Evolutionary conservation across 2,888 invertebrate species (phyloP).

Genomic region (Sepiola atlantica): DNA sequence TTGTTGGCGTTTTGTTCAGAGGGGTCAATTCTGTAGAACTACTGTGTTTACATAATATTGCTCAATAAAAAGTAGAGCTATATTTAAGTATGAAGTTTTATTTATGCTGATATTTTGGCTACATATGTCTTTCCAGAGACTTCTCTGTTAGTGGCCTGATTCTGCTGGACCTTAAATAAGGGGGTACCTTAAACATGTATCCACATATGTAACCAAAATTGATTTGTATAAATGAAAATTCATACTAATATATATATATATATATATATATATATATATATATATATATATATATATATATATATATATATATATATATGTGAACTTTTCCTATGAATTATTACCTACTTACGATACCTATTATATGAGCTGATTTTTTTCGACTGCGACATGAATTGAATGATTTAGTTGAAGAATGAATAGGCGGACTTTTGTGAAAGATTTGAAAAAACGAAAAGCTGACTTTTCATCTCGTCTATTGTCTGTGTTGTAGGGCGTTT

Average conservation of each 20-base stretch:
- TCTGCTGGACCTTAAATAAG: too few species aligned
- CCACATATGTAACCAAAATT: neutral
- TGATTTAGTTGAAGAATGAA: neutral
- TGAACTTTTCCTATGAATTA: neutral
- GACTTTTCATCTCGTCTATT: neutral
- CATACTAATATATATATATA: neutral
- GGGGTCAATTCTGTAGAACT: too few species aligned
- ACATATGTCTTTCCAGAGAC: too few species aligned
- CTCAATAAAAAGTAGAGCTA: too few species aligned
- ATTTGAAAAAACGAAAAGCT: neutral
- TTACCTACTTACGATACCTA: neutral
- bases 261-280: too few species aligned
- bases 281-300: neutral
- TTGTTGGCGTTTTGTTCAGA: too few species aligned
- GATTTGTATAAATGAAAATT: too few species aligned
- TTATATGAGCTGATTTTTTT: neutral
- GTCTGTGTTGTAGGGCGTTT: neutral
- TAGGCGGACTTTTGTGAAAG: neutral
- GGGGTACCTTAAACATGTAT: neutral
- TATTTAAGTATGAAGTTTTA: too few species aligned
- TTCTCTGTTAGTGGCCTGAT: too few species aligned
- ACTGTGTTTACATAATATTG: too few species aligned
- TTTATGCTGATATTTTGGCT: too few species aligned
- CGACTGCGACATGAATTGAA: neutral
- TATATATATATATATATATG: neutral